phyloP scores from a whole-genome alignment of 2,888 invertebrate species.

The Drosophila mayaguana region DNA sequence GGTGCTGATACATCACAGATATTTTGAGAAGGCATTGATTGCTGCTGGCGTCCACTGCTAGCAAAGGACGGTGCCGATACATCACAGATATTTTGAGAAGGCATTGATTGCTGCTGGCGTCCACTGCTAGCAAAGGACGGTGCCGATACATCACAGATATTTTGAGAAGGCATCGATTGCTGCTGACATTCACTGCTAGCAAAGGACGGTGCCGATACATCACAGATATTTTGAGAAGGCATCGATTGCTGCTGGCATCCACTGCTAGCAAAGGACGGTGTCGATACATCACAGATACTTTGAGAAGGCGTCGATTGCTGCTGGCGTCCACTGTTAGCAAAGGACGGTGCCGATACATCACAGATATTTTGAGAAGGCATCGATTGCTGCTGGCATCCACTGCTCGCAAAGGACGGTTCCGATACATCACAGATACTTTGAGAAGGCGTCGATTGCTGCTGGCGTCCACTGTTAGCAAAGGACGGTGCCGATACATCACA shows the following conservation, averaged over 20 bases:
- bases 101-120: background rate
- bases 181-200: conserved; percentile 2
- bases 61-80: conserved; percentile 19
- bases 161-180: background rate
- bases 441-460: background rate
- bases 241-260: background rate
- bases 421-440: background rate
- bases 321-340: background rate
- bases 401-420: background rate
- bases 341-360: conserved; percentile 21
- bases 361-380: background rate
- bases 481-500: conserved; percentile 21
- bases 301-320: background rate
- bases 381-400: background rate
- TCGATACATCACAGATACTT: background rate
- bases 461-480: conserved; percentile 2
- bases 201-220: conserved; percentile 21
- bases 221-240: background rate
- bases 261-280: background rate
- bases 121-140: background rate
- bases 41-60: background rate
- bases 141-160: background rate
- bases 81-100: conserved; percentile 7
- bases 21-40: background rate
- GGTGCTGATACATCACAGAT: conserved; percentile 21